These are phyloP conservation scores for Anastrepha obliqua DNA, from an alignment of 1,140 invertebrate species.

Conservation along the genomic window DNA sequence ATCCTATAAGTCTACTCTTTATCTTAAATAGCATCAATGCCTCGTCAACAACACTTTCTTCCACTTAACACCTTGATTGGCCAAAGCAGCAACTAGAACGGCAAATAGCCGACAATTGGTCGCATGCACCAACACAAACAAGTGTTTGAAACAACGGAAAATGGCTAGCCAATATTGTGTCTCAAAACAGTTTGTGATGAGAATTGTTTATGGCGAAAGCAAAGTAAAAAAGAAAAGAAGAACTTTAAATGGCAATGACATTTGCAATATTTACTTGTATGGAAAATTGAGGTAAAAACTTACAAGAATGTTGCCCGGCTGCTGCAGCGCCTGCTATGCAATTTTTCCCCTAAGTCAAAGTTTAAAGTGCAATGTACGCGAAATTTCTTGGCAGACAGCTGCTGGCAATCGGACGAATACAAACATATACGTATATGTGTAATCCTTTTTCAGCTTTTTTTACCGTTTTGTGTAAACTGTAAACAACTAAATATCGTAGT, in stretches of 20 bases:
- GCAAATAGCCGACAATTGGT: too few relatives aligned
- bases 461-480: neutral
- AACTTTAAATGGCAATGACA: neutral
- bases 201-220: too few relatives aligned
- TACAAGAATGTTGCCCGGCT: neutral
- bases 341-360: neutral
- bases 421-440: neutral
- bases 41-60: too few relatives aligned
- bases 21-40: too few relatives aligned
- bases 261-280: neutral
- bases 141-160: too few relatives aligned
- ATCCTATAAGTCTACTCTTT: too few relatives aligned
- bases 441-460: neutral
- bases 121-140: too few relatives aligned
- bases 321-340: neutral
- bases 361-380: constrained; percentile 34
- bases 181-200: too few relatives aligned
- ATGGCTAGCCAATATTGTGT: too few relatives aligned
- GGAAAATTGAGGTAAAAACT: neutral
- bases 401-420: neutral
- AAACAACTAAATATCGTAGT: constrained; percentile 40
- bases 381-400: constrained; percentile 46
- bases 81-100: too few relatives aligned
- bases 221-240: too few relatives aligned
- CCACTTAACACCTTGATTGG: too few relatives aligned